Evolutionary conservation across 2,888 invertebrate genomes (phyloP).

Genomic region (Candidula unifasciata): DNA sequence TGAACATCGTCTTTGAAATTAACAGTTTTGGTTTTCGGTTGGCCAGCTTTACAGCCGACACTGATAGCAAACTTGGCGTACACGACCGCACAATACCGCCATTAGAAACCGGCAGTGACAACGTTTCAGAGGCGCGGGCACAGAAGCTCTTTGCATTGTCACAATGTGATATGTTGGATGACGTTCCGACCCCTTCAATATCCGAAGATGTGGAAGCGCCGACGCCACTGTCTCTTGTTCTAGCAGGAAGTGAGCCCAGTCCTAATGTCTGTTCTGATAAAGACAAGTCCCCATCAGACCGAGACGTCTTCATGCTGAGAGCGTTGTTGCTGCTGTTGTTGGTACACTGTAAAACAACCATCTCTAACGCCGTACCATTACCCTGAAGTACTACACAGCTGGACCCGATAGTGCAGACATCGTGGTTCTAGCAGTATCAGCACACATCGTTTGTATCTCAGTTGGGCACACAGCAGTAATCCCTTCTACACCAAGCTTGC

Average conservation of each 20-base stretch:
- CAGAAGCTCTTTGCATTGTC: conserved; percentile 33
- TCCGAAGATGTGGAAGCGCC: conserved; percentile 47
- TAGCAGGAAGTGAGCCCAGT: conserved; percentile 32
- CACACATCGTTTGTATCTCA: too few species aligned
- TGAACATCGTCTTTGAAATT: conserved; percentile 48
- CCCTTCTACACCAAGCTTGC: too few species aligned
- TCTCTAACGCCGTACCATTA: neutral
- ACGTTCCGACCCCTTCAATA: conserved; percentile 27
- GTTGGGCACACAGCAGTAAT: too few species aligned
- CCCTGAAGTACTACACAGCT: too few species aligned
- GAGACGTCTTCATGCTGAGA: conserved; percentile 21
- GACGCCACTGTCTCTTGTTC: conserved; percentile 44
- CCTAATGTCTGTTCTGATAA: conserved; percentile 28
- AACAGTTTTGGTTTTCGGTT: conserved; percentile 37
- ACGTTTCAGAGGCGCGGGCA: neutral
- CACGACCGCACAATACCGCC: neutral
- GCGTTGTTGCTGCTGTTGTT: conserved; percentile 2
- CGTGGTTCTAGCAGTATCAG: too few species aligned
- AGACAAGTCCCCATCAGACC: conserved; percentile 44
- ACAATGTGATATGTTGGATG: neutral
- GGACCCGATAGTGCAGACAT: too few species aligned
- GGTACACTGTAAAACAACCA: conserved; percentile 36
- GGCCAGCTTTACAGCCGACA: conserved; percentile 24
- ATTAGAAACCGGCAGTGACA: neutral
- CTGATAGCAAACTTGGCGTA: neutral